Evolutionary conservation across 2,888 invertebrate species (phyloP), one percentile per base, ranked within the genome.

Genomic region (Drosophila pseudotalamancana): DNA sequence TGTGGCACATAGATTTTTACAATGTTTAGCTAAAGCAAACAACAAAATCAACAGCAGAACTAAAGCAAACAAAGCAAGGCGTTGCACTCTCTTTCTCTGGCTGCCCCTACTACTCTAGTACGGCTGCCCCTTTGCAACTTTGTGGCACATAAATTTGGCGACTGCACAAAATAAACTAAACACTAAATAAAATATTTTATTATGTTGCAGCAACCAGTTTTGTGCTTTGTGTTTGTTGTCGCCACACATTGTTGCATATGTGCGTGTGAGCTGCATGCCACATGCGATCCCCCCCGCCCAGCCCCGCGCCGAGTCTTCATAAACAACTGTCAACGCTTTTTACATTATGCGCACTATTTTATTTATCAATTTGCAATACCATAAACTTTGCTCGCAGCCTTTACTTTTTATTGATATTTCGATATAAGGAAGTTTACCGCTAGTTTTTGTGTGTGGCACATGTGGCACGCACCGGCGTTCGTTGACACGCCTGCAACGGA

Each of bases 151-250:
- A 62, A 77, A 77, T 81, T 85, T 75, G 67, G 67, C 65, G 76
- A 71, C 68, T 68, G 57, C 51, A 73, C 77, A 64, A 77, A 68
- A 77, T 66, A 86, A 86, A 83, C 84, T 80, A 78, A 83, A 76
- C 87, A 84, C 81, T 83, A 82, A 83, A 86, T 89, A 84, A 86
- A 89, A 89, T 89, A 87, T 89, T 83, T 86, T 83, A 83, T 86
- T 83, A 76, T 82, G 85, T 73, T 80, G 82, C 71, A 59, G 56
- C 54, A 64, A 80, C 83, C 79, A 77, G 79, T 86, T 81, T 70
- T 5, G 14, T n/a, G n/a, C n/a, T 43, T 46, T 60, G 14, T n/a
- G n/a, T n/a, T 16, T 6, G 25, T 18, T 63, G 32, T 27, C 40
- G 74, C 68, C 74, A 74, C 67, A 87, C 81, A 81, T 81, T 85